A percentile compares a stretch with the other conserved stretches of the same genome.
phyloP scores from a whole-genome alignment of 1,140 invertebrate species.

The Wiebesia pumilae region DNA sequence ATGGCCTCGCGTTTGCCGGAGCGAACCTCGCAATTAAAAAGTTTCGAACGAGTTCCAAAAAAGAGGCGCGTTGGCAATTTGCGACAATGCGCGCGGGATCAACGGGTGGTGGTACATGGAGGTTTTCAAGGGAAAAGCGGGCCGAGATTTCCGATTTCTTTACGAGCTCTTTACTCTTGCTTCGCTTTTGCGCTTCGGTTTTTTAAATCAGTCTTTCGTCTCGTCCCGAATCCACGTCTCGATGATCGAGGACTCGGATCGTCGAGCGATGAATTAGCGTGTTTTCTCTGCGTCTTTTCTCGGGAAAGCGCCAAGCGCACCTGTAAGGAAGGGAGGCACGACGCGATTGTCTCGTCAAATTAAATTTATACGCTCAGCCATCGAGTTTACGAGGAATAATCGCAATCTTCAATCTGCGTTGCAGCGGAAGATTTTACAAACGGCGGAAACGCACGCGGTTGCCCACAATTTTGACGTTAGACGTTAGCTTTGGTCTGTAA shows the following conservation, averaged over 20 bases:
- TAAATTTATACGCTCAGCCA: neutral
- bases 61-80: neutral
- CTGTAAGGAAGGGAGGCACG: too few relatives aligned
- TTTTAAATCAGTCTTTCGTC: too few relatives aligned
- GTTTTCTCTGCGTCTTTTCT: neutral
- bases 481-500: too few relatives aligned
- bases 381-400: too few relatives aligned
- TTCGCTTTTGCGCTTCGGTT: too few relatives aligned
- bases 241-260: neutral
- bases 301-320: neutral
- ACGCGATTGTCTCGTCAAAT: constrained; percentile 13
- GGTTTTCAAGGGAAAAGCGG: neutral
- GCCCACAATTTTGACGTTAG: too few relatives aligned
- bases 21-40: constrained; percentile 73
- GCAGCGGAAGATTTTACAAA: too few relatives aligned
- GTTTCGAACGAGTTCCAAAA: constrained; percentile 62
- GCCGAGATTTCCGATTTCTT: constrained; percentile 27
- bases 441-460: too few relatives aligned
- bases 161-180: neutral
- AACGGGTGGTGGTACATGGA: neutral
- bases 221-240: too few relatives aligned
- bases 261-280: neutral
- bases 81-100: neutral
- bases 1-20: constrained; percentile 63
- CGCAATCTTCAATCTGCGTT: too few relatives aligned